phyloP scores from a whole-genome alignment of 2,113 vertebrate species.

The Ammodytes marinus region DNA sequence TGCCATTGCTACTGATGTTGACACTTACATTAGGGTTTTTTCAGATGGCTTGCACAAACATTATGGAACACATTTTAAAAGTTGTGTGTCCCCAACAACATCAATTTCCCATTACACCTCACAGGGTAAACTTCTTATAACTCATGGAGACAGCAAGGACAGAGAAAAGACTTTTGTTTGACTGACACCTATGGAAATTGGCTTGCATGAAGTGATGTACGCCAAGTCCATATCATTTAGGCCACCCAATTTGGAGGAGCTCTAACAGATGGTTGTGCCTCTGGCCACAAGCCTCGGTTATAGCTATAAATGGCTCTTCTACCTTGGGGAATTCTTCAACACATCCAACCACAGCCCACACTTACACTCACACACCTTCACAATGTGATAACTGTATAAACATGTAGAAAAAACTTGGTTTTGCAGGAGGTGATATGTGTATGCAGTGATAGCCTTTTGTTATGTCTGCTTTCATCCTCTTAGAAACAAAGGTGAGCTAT shows the following conservation, averaged over 20 bases:
- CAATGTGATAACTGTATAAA: constrained; percentile 35
- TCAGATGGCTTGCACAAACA: neutral
- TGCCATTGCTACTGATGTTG: neutral
- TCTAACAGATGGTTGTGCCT: constrained; percentile 75
- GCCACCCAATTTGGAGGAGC: constrained; percentile 69
- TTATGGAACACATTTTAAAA: too few species aligned
- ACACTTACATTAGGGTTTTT: neutral
- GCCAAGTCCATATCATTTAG: constrained; percentile 41
- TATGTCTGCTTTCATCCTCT: constrained; percentile 30
- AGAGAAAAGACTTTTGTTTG: constrained; percentile 5
- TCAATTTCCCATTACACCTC: neutral
- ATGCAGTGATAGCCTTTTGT: constrained; percentile 14
- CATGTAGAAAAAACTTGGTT: neutral
- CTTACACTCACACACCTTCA: constrained; percentile 34
- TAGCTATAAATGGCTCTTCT: constrained; percentile 69
- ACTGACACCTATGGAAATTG: constrained; percentile 43
- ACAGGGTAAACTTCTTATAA: neutral
- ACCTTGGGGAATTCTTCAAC: constrained; percentile 70
- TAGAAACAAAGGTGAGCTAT: constrained; percentile 30
- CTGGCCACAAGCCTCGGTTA: constrained; percentile 54
- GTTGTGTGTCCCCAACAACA: neutral
- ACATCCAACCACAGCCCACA: constrained; percentile 52
- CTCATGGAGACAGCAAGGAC: neutral
- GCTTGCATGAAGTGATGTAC: constrained; percentile 3
- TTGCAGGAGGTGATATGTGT: constrained; percentile 21